phyloP scores from a whole-genome alignment of 1,140 invertebrate species.

The Drosophila tristis region DNA sequence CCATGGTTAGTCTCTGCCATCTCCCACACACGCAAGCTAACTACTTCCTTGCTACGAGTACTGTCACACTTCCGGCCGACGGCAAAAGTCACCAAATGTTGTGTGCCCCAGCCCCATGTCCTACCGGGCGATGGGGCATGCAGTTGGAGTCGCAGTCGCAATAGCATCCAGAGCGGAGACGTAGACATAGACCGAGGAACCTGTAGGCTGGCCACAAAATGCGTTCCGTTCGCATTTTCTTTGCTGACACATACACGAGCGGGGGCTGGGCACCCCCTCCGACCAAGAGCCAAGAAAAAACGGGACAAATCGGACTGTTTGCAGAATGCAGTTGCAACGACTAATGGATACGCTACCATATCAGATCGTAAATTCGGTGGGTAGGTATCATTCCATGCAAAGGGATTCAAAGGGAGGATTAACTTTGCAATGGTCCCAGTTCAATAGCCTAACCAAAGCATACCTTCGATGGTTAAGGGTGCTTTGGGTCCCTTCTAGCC shows the following conservation, averaged over 20 bases:
- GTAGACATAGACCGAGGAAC: slow-evolving; percentile 18
- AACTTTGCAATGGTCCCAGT: too few relatives aligned
- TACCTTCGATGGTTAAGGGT: too few relatives aligned
- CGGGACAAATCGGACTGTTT: not conserved
- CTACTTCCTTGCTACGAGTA: slow-evolving; percentile 49
- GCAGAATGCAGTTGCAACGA: not conserved
- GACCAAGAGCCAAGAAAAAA: slow-evolving; percentile 37
- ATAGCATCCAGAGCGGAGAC: slow-evolving; percentile 6
- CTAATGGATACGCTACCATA: not conserved
- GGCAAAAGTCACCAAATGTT: slow-evolving; percentile 59
- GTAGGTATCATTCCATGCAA: too few relatives aligned
- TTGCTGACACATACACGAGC: not conserved
- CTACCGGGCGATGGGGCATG: slow-evolving; percentile 1
- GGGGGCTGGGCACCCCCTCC: slow-evolving; percentile 5
- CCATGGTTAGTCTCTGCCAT: not conserved
- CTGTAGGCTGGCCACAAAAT: slow-evolving; percentile 60
- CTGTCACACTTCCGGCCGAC: slow-evolving; percentile 57
- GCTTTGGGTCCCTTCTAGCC: not conserved
- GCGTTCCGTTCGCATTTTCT: slow-evolving; percentile 66
- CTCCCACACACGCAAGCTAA: slow-evolving; percentile 19
- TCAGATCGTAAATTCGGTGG: too few relatives aligned
- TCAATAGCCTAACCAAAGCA: too few relatives aligned
- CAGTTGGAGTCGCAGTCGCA: not conserved
- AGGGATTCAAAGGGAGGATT: too few relatives aligned
- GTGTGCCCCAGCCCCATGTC: not conserved